A percentile compares a stretch with the other conserved stretches of the same genome.
Conservation (phyloP, 2,888 invertebrate genomes). For the Eupithecia inturbata region DNA sequence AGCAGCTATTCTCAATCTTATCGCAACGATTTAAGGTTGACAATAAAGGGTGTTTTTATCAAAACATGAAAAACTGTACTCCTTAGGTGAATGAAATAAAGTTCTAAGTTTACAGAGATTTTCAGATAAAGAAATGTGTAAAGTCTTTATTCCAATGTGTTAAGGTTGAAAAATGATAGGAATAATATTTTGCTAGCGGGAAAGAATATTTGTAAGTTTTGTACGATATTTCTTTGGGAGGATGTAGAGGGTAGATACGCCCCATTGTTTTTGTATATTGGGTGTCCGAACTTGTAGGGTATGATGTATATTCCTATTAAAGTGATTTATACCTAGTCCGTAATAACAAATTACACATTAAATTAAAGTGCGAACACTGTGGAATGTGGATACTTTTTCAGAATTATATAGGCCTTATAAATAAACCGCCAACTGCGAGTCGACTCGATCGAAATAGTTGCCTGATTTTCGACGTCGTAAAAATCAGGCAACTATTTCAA, state of each 20-base stretch:
- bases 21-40: conserved; percentile 10
- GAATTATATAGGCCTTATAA: no score
- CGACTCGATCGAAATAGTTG: no score
- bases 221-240: conserved; percentile 24
- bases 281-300: conserved; percentile 1
- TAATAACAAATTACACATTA: no score
- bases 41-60: background rate
- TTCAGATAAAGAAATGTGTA: background rate
- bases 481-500: no score
- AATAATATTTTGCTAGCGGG: conserved; percentile 33
- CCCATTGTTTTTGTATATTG: conserved; percentile 14
- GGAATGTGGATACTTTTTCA: no score
- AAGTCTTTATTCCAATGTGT: conserved; percentile 16
- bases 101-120: background rate
- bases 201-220: conserved; percentile 39
- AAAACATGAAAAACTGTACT: conserved; percentile 9
- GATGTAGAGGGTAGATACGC: conserved; percentile 14
- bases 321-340: background rate
- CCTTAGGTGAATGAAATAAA: conserved; percentile 18
- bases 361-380: no score
- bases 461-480: no score
- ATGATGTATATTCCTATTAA: background rate
- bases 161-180: conserved; percentile 20
- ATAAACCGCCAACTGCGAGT: no score
- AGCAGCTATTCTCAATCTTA: conserved; percentile 16